phyloP scores from a whole-genome alignment of 2,113 vertebrate species.

The Lampris incognitus region DNA sequence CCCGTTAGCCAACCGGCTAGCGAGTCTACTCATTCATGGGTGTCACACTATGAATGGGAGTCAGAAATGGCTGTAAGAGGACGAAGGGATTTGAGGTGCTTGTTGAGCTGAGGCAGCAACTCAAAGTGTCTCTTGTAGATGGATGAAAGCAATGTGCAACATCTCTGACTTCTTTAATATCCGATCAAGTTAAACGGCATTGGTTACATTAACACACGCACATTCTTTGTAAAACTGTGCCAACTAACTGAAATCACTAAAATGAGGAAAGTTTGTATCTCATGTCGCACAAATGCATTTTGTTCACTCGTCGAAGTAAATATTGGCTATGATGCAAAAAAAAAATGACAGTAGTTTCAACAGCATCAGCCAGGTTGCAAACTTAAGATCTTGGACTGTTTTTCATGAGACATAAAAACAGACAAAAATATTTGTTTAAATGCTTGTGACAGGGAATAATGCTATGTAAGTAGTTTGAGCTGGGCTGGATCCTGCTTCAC shows the following conservation, averaged over 20 bases:
- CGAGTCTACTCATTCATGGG: too few species aligned
- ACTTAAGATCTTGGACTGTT: slow-evolving; percentile 51
- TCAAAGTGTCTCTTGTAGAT: too few species aligned
- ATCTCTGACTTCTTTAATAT: too few species aligned
- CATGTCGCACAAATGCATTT: slow-evolving; percentile 14
- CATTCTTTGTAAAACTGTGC: background rate
- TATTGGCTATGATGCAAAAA: slow-evolving; percentile 10
- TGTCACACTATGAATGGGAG: too few species aligned
- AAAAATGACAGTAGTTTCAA: background rate
- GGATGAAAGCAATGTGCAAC: too few species aligned
- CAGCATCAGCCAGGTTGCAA: slow-evolving; percentile 48
- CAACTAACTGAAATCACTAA: background rate
- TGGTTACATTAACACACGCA: too few species aligned
- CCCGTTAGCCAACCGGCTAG: too few species aligned
- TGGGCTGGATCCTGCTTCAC: slow-evolving; percentile 56
- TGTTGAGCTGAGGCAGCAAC: too few species aligned
- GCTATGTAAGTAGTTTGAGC: slow-evolving; percentile 35
- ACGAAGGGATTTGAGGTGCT: too few species aligned
- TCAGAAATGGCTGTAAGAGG: too few species aligned
- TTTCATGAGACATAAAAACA: slow-evolving; percentile 48
- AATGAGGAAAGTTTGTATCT: slow-evolving; percentile 13
- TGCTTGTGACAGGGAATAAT: slow-evolving; percentile 63
- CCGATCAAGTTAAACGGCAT: too few species aligned
- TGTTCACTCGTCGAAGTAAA: slow-evolving; percentile 11
- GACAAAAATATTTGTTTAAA: slow-evolving; percentile 40